phyloP scores from a whole-genome alignment of 2,888 invertebrate species.

The Spicauda simplicius region DNA sequence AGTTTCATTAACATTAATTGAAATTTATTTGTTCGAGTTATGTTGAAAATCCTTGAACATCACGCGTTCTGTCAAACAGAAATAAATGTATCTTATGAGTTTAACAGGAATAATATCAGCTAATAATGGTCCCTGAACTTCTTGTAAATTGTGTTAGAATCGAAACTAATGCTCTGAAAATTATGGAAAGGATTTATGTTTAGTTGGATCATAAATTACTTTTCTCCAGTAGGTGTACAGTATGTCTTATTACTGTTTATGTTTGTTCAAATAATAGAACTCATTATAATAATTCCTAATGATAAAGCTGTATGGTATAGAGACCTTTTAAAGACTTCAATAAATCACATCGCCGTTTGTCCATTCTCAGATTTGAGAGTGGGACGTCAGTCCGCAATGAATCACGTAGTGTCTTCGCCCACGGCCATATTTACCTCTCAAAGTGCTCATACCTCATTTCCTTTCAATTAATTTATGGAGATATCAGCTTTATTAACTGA shows the following conservation, averaged over 20 bases:
- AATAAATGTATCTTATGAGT: too few species aligned
- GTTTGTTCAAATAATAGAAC: constrained; percentile 22
- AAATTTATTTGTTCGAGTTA: not conserved
- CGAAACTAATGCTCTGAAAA: not conserved
- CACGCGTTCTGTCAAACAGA: too few species aligned
- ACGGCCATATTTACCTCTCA: constrained; percentile 69
- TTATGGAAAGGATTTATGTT: not conserved
- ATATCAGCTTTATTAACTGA: constrained; percentile 52
- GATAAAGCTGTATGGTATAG: constrained; percentile 24
- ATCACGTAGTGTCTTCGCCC: constrained; percentile 73
- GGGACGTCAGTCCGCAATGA: constrained; percentile 68
- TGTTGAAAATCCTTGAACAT: not conserved
- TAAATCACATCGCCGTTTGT: constrained; percentile 33
- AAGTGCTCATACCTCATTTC: constrained; percentile 60
- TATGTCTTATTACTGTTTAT: constrained; percentile 14
- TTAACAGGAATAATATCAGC: too few species aligned
- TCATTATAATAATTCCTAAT: constrained; percentile 24
- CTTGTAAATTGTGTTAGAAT: not conserved
- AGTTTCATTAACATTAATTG: not conserved
- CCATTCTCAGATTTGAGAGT: constrained; percentile 57
- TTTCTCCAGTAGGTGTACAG: constrained; percentile 2
- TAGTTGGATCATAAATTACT: not conserved
- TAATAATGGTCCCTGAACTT: not conserved
- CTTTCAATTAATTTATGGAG: constrained; percentile 45
- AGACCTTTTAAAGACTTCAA: constrained; percentile 31